Base-by-base conservation (phyloP, 2,888 invertebrate genomes). In the Teinopalpus imperialis region DNA sequence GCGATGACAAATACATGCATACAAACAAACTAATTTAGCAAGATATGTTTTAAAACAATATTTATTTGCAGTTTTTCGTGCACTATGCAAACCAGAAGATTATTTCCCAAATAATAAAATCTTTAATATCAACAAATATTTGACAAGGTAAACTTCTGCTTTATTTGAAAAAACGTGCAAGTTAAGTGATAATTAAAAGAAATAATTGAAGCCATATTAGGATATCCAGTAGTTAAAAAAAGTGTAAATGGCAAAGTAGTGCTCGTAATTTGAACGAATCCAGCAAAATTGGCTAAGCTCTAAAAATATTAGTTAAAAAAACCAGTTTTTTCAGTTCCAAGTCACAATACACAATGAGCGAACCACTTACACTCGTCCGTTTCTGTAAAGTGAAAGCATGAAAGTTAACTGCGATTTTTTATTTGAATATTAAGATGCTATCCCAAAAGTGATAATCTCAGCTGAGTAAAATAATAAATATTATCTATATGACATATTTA, bases 311-410 rank as follows among this genome's bases (percentile, higher is more conserved):
- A 73, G 74, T 70, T 63, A 69, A 75, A 74, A 75, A 74, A 75
- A 77, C 75, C 71, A 63, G 63, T 59, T 63, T 56, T 69, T 57
- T 67, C 76, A 80, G 74, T 69, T 80, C 71, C 73, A 65, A 64
- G 63, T 67, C 66, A 74, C n/a, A n/a, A n/a, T n/a, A n/a, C 64
- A 73, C 66, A 74, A 80, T 69, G 76, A 66, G 71, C 72, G 69
- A 69, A 74, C 64, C 69, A 86, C 87, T 88, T 87, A 88, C 87
- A 86, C 81, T 87, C 86, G 80, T 87, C 87, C 86, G 82, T 74
- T 61, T 86, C 87, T 88, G 87, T 81, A 88, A 87, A 81, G 69
- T 77, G 85, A 85, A 81, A 86, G 86, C 85, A 86, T 76, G 82
- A 81, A 69, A 83, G 75, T 73, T 83, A 83, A 67, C 75, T 74